These are phyloP conservation scores for Euura saliciscinereae DNA, from an alignment of 1,140 invertebrate genomes.

Conservation along the genomic window DNA sequence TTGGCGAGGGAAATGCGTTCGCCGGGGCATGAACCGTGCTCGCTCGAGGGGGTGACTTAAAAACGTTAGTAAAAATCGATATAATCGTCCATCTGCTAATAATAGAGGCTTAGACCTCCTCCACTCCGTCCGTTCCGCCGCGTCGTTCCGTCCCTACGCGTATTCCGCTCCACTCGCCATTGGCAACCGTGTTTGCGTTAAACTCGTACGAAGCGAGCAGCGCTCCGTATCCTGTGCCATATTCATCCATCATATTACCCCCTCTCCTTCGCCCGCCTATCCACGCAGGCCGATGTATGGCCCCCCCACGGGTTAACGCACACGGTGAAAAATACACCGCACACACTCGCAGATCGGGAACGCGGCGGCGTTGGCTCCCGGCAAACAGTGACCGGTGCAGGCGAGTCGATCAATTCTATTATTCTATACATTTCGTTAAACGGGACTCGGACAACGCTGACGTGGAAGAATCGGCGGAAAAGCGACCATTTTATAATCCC, in stretches of 20 bases:
- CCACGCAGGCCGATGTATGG: too few species aligned
- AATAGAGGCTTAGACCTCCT: slow-evolving; percentile 51
- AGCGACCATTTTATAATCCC: too few species aligned
- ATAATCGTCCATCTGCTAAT: slow-evolving; percentile 59
- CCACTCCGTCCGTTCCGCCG: slow-evolving; percentile 11
- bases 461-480: background rate
- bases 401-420: too few species aligned
- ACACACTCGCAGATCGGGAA: too few species aligned
- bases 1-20: slow-evolving; percentile 53
- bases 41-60: slow-evolving; percentile 24
- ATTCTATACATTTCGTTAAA: too few species aligned
- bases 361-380: too few species aligned
- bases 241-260: slow-evolving; percentile 16
- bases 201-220: slow-evolving; percentile 21
- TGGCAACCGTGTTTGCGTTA: background rate
- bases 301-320: too few species aligned
- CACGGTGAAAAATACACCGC: too few species aligned
- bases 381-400: too few species aligned
- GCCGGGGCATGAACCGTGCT: slow-evolving; percentile 48
- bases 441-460: too few species aligned
- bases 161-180: background rate
- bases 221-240: slow-evolving; percentile 32
- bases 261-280: background rate
- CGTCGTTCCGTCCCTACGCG: slow-evolving; percentile 40
- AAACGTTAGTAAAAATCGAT: slow-evolving; percentile 49